Evolutionary conservation across 2,888 invertebrate species (phyloP).

Genomic region (Andricus quercusramuli): DNA sequence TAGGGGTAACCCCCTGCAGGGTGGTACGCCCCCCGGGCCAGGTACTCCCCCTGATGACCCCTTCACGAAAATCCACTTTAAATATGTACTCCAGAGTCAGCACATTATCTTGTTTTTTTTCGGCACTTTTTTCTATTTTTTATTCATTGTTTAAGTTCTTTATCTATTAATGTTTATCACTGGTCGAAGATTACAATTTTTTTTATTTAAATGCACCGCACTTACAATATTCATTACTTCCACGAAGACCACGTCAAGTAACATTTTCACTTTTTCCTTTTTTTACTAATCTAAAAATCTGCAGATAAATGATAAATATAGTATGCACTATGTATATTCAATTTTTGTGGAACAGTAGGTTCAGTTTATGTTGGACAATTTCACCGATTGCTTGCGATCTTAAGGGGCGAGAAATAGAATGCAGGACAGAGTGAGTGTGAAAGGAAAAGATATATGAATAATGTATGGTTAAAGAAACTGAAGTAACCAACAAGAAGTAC

Average conservation of each 20-base stretch:
- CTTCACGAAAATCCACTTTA: slow-evolving; percentile 73
- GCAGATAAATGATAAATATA: not conserved
- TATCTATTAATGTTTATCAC: no score
- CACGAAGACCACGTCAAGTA: not conserved
- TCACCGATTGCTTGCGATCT: slow-evolving; percentile 22
- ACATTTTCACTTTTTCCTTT: not conserved
- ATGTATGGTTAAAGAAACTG: slow-evolving; percentile 25
- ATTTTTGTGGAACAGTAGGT: slow-evolving; percentile 45
- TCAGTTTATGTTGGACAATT: slow-evolving; percentile 25
- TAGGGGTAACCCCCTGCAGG: slow-evolving; percentile 75
- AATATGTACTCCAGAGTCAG: slow-evolving; percentile 62
- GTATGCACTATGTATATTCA: not conserved
- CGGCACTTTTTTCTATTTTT: not conserved
- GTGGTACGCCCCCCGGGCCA: slow-evolving; percentile 76
- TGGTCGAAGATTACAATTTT: no score
- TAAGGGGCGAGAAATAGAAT: slow-evolving; percentile 11
- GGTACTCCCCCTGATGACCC: slow-evolving; percentile 72
- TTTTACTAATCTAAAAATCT: not conserved
- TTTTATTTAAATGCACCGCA: not conserved
- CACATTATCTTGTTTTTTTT: slow-evolving; percentile 52
- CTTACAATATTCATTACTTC: not conserved
- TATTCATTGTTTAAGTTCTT: not conserved
- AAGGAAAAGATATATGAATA: slow-evolving; percentile 37
- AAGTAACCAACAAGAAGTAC: slow-evolving; percentile 26
- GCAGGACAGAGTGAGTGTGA: slow-evolving; percentile 14